Evolutionary conservation across 2,113 vertebrate species (phyloP).

Genomic region (Periophthalmus modestus): DNA sequence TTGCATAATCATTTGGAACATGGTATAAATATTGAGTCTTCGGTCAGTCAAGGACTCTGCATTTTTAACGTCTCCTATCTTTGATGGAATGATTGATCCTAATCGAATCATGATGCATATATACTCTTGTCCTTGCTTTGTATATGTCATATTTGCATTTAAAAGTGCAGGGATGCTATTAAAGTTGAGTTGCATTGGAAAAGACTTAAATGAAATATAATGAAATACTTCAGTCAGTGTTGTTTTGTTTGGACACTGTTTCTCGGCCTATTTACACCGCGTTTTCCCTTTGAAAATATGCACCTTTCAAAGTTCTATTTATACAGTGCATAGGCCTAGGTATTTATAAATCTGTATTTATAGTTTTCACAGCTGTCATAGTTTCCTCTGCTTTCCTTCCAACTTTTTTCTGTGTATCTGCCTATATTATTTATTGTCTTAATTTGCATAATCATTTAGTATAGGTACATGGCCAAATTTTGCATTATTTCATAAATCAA

Average conservation of each 20-base stretch:
- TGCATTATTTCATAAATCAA: not conserved
- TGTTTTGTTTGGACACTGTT: not conserved
- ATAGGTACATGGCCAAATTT: not conserved
- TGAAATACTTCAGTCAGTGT: not conserved
- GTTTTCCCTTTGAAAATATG: not conserved
- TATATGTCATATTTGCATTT: not conserved
- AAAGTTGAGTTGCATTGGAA: not conserved
- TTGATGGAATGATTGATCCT: not conserved
- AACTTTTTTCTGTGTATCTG: not conserved
- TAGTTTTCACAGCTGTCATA: not conserved
- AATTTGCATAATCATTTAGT: not conserved
- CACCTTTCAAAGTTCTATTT: not conserved
- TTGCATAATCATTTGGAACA: too few relatives aligned
- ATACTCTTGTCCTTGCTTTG: conserved; percentile 15
- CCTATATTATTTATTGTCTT: not conserved
- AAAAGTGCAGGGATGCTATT: conserved; percentile 2
- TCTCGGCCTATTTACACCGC: not conserved
- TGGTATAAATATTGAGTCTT: conserved; percentile 36
- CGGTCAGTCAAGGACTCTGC: conserved; percentile 24
- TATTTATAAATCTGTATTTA: not conserved
- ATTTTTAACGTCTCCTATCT: not conserved
- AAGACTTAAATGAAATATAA: not conserved
- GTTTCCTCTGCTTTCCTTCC: not conserved
- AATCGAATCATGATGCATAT: not conserved
- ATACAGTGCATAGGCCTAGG: not conserved